Evolutionary conservation across 37 sponge, comb jelly and placozoan species (phyloP), one percentile per base, ranked within the genome.

Genomic region (Halichondria panicea): DNA sequence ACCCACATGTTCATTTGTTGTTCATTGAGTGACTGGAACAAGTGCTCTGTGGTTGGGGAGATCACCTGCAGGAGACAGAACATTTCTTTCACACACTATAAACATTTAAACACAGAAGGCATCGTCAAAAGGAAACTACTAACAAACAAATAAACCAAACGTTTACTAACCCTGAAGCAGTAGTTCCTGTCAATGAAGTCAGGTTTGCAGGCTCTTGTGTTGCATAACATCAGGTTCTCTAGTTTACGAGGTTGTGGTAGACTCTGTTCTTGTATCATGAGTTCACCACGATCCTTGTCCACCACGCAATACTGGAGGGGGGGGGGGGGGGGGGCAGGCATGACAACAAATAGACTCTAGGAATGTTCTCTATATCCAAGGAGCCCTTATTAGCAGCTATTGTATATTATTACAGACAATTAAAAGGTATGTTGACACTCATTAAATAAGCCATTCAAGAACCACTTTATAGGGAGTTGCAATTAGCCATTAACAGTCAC

Each of bases 181-280:
- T 40, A 78, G 89, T 94, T 91, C 43, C 92, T 71, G 58, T 94
- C 95, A 31, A 81, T 78, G 63, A 73, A 83, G 28, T 79, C 76
- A 0, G 85, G 86, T 12, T 66, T 63, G 46, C 86, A 87, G 18
- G 74, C 27, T 48, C 81, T 85, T 44, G 81, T 85, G 44, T 80
- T 54, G 48, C 92, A 91, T 15, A 94, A 70, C 71, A 84, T 72
- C 43, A 94, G 88, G 54, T 88, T 82, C 65, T 82, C 88, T 45
- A 92, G 72, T 37, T 36, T 65, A 21, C 71, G 41, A 18, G 89
- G 85, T 39, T 90, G 54, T 22, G 78, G 90, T 12, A 83, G 60
- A 27, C 73, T 61, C 41, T 89, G 77, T 30, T 77, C 76, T 65
- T 93, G 94, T 13, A 74, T 71, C 80, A 85, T 70, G 0, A 93